These are phyloP conservation scores for Sceloporus undulatus DNA, from an alignment of 2,113 vertebrate genomes.

Conservation along the genomic window DNA sequence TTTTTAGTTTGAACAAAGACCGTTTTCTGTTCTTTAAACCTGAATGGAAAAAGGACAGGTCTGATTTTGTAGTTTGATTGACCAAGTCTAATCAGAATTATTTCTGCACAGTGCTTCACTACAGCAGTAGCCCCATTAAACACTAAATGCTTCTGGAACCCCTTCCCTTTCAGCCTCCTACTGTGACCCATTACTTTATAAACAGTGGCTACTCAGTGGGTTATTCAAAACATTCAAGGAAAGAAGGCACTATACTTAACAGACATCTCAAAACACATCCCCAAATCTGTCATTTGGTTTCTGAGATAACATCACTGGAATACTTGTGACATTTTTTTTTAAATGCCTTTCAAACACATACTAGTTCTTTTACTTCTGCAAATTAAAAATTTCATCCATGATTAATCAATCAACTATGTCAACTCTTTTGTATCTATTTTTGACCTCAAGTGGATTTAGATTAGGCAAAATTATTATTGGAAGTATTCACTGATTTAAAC, in stretches of 20 bases:
- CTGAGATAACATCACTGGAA: conserved; percentile 53
- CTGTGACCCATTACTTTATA: conserved; percentile 76
- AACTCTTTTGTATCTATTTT: conserved; percentile 18
- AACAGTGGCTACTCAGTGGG: conserved; percentile 71
- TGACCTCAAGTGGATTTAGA: conserved; percentile 40
- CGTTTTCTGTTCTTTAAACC: conserved; percentile 43
- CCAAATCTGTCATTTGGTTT: conserved; percentile 73
- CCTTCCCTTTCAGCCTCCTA: conserved; percentile 78
- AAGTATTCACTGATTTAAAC: conserved; percentile 20
- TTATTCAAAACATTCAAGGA: conserved; percentile 77
- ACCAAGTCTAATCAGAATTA: conserved; percentile 91
- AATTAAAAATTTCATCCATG: neutral
- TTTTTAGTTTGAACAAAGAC: conserved; percentile 45
- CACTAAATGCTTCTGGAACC: conserved; percentile 74
- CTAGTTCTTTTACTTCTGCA: neutral
- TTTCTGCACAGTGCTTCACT: conserved; percentile 89
- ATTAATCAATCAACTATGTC: conserved; percentile 19
- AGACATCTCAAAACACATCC: conserved; percentile 69
- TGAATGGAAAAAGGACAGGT: conserved; percentile 47
- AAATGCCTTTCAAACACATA: conserved; percentile 47
- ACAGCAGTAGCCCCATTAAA: conserved; percentile 77
- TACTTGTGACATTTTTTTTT: conserved; percentile 27
- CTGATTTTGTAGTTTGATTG: conserved; percentile 77
- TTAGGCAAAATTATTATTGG: conserved; percentile 18
- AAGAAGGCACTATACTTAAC: conserved; percentile 76